Evolutionary conservation across 2,113 vertebrate species (phyloP).

Genomic region (Psettodes erumei): DNA sequence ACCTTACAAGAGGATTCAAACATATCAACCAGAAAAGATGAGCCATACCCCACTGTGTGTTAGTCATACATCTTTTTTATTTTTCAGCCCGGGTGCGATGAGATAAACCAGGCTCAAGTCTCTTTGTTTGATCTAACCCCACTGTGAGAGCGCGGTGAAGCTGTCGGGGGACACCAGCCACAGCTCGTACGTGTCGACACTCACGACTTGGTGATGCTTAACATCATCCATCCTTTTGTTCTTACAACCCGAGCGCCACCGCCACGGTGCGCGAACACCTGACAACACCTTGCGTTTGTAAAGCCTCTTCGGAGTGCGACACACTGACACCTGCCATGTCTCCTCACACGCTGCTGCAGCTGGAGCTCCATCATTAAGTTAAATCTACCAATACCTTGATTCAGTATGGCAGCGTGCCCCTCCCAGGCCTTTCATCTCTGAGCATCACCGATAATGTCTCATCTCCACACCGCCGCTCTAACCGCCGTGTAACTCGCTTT

Average conservation of each 20-base stretch:
- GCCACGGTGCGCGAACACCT: constrained; percentile 25
- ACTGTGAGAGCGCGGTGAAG: constrained; percentile 58
- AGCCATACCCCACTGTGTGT: constrained; percentile 80
- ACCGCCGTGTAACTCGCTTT: constrained; percentile 47
- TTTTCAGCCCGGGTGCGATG: constrained; percentile 52
- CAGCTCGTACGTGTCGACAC: constrained; percentile 44
- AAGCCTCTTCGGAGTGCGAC: constrained; percentile 37
- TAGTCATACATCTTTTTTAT: constrained; percentile 60
- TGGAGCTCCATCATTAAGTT: constrained; percentile 36
- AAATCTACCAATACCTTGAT: constrained; percentile 35
- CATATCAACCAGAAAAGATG: constrained; percentile 80
- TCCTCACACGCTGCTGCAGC: constrained; percentile 43
- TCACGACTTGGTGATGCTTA: constrained; percentile 56
- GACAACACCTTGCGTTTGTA: constrained; percentile 36
- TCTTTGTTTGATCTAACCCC: constrained; percentile 59
- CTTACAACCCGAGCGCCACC: constrained; percentile 6
- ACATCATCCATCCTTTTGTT: constrained; percentile 62
- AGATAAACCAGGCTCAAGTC: constrained; percentile 66
- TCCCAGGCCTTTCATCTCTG: constrained; percentile 41
- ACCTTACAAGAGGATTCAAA: constrained; percentile 73
- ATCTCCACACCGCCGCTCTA: constrained; percentile 44
- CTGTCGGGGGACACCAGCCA: constrained; percentile 58
- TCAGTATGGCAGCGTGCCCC: constrained; percentile 29
- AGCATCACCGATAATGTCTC: constrained; percentile 53
- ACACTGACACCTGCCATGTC: constrained; percentile 52